Evolutionary conservation across 2,797 vertebrate species (phyloP).

Genomic region (Syndactyla subalaris): DNA sequence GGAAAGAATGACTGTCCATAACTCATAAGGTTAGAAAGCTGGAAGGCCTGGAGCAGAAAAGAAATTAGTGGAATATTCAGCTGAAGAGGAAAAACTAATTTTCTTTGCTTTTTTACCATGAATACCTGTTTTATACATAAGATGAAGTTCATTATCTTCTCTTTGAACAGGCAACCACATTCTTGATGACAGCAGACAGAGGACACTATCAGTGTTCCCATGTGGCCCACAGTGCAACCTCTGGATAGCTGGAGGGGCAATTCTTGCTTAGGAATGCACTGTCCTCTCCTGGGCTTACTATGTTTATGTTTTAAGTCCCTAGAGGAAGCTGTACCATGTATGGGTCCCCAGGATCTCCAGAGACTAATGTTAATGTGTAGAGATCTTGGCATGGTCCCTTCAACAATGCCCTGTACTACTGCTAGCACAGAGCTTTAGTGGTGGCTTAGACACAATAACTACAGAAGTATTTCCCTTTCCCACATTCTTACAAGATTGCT

Average conservation of each 20-base stretch:
- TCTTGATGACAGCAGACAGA: neutral
- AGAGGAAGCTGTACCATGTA: neutral
- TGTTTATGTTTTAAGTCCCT: neutral
- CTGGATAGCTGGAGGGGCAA: neutral
- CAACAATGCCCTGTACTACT: too few species aligned
- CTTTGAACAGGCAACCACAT: neutral
- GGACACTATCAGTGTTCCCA: neutral
- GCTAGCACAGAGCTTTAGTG: neutral
- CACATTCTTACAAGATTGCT: neutral
- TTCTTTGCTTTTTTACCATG: neutral
- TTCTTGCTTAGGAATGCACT: neutral
- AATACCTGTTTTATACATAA: neutral
- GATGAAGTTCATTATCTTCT: neutral
- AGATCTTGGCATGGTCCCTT: neutral
- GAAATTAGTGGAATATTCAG: conserved; percentile 30
- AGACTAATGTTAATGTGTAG: neutral
- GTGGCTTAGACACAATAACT: neutral
- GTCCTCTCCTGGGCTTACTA: neutral
- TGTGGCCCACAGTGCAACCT: neutral
- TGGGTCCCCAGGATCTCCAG: neutral
- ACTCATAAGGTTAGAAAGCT: conserved; percentile 62
- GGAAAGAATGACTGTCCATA: conserved; percentile 59
- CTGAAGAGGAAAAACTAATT: neutral
- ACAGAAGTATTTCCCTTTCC: neutral
- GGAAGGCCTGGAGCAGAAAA: conserved; percentile 11